phyloP scores from a whole-genome alignment of 2,797 vertebrate species.

The Chiroxiphia lanceolata region DNA sequence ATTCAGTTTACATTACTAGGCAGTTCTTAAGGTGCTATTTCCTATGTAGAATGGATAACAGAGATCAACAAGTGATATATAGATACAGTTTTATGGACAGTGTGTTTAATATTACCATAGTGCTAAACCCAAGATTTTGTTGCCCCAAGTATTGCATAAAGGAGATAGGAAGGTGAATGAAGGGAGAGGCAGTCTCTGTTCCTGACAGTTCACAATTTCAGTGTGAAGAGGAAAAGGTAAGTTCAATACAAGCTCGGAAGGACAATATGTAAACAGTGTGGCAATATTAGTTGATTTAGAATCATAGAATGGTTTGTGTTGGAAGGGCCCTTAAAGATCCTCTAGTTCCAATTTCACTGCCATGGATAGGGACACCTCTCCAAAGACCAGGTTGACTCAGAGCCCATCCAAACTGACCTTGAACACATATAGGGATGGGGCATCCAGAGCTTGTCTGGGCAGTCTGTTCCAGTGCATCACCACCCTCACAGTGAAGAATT shows the following conservation, averaged over 20 bases:
- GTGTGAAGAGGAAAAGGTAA: not conserved
- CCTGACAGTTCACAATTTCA: not conserved
- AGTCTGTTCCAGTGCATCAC: not conserved
- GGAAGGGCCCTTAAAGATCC: not conserved
- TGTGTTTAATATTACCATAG: not conserved
- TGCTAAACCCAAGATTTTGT: not conserved
- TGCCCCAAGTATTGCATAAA: not conserved
- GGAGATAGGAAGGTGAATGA: not conserved
- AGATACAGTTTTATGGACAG: not conserved
- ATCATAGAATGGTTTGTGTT: not conserved
- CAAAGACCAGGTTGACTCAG: too few species aligned
- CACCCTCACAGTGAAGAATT: not conserved
- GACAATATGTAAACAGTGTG: not conserved
- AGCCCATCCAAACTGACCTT: too few species aligned
- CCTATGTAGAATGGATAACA: not conserved
- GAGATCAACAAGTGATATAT: not conserved
- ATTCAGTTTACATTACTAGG: not conserved
- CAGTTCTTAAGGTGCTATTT: not conserved
- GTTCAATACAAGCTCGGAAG: rapidly evolving
- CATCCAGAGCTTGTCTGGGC: not conserved
- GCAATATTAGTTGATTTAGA: not conserved
- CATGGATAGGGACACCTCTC: not conserved
- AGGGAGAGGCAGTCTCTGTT: not conserved
- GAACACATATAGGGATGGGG: not conserved
- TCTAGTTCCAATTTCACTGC: not conserved